Base-by-base conservation (phyloP, 2,113 vertebrate species). In the Acanthochromis polyacanthus region DNA sequence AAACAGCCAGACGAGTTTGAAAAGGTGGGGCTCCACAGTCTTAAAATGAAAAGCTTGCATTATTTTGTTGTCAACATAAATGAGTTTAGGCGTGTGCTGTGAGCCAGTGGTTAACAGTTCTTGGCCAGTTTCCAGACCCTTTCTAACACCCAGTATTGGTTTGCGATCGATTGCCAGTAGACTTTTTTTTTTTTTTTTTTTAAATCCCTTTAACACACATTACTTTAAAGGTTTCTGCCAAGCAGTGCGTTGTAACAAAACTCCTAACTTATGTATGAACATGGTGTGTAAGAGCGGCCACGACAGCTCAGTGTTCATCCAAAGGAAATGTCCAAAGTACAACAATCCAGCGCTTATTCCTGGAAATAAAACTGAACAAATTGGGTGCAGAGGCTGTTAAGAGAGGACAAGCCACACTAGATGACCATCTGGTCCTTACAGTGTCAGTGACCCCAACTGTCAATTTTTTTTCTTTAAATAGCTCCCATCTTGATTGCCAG, bases 391-490 rank as follows among this genome's bases (percentile, higher is more conserved):
- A 53, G 66, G 68, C 66, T 38, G 60, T 40, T 11, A 22, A 23
- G 77, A 74, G 30, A 63, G 30, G 58, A 78, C 63, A 57, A 76
- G 60, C 76, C 53, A 45, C 70, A 69, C 66, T 43, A 56, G 70
- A 72, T 61, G 79, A 84, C 74, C 75, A 84, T 84, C 81, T 86
- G 80, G 78, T 25, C 62, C 38, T 62, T 46, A 8, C 36, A 2
- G 68, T 80, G 67, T 74, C 72, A 40, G 3, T 45, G 76, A 84
- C 84, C 85, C 69, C 64, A 17, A 57, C 73, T 62, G 78, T 76
- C 43, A 46, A 58, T 32, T 45, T 36, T 32, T 73, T 43, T 43
- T 64, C 71, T 74, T 74, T 66, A 81, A 88, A 85, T 80, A 80
- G 67, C 75, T 61, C n/a, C 38, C 11, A 28, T 32, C 46, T 69